A percentile compares a stretch with the other conserved stretches of the same genome.
Conservation (phyloP, 23 tunicate genomes). For the Ascidia mentula region DNA sequence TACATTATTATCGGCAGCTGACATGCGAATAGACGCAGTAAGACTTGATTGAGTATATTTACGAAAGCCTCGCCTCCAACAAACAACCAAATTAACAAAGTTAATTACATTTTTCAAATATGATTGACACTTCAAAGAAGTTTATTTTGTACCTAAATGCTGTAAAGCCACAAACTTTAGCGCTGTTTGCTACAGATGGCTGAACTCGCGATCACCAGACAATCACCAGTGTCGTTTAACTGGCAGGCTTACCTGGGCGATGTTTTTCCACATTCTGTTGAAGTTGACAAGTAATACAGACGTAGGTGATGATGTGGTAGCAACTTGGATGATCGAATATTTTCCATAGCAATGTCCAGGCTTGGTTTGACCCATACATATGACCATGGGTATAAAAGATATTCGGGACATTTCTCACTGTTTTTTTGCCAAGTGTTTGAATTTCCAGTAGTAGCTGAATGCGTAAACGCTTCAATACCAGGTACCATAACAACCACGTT, state of each 20-base stretch:
- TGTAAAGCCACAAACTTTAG: too few relatives aligned
- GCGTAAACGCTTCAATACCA: background rate
- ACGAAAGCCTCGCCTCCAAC: too few relatives aligned
- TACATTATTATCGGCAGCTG: too few relatives aligned
- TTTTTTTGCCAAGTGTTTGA: background rate
- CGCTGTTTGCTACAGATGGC: too few relatives aligned
- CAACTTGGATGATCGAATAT: conserved; percentile 16
- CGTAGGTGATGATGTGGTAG: background rate
- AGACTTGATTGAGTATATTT: too few relatives aligned
- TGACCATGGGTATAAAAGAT: conserved; percentile 29
- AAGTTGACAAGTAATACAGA: conserved; percentile 12
- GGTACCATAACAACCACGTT: conserved; percentile 8
- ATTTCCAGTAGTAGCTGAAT: background rate
- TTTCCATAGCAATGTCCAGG: conserved; percentile 44
- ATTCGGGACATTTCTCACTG: background rate
- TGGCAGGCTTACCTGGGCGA: conserved; percentile 17
- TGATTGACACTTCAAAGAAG: too few relatives aligned
- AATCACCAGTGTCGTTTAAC: too few relatives aligned
- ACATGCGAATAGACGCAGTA: too few relatives aligned
- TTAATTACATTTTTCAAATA: too few relatives aligned
- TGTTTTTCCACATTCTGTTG: conserved; percentile 26
- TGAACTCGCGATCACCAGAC: too few relatives aligned
- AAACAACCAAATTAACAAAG: too few relatives aligned
- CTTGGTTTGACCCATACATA: conserved; percentile 23
- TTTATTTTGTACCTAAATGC: too few relatives aligned